Base-by-base conservation (phyloP, 2,113 vertebrate genomes). In the Oryzias celebensis region DNA sequence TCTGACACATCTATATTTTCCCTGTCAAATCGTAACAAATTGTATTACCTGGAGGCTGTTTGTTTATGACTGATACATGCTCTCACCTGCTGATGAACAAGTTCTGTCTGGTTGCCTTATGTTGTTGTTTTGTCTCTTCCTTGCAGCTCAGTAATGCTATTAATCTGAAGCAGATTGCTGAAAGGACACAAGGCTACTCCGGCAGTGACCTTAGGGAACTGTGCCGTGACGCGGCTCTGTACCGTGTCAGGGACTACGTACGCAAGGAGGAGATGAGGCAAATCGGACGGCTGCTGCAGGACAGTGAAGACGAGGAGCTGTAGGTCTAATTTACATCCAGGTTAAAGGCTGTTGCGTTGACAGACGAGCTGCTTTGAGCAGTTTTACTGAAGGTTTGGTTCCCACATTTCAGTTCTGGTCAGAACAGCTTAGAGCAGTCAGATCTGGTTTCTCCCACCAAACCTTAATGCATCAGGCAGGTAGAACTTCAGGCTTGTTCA, bases 181-280 rank as follows among this genome's bases (percentile, higher is more conserved):
- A 91, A 67, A 91, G 83, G 77, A 93, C 91, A 0, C 76, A 78
- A 0, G 89, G 90, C 2, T 93, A 88, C 71, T 93, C 92, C 0
- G 91, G 91, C 79, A 93, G 92, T 0, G 93, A 94, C 83, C 88
- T 94, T 50, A 67, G 87, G 43, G 92, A 94, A 82, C 80, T 92
- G 6, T 93, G 93, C 62, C 86, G 93, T 0, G 92, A 93, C 0
- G 92, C 91, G 0, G 90, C 92, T 78, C 81, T 92, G 83, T 93
- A 94, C 71, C 82, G 90, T 3, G 89, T 93, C 20, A 61, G 92
- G 14, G 91, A 93, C 72, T 93, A 91, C 10, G 82, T 93, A 61
- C 92, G 90, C 65, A 92, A 92, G 78, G 91, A 92, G 74, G 92
- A 94, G 77, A 93, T 93, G 90, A 89, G 83, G 70, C 91, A 90